These are phyloP conservation scores for Apeira syringaria DNA, from an alignment of 2,888 invertebrate genomes.

Conservation along the genomic window DNA sequence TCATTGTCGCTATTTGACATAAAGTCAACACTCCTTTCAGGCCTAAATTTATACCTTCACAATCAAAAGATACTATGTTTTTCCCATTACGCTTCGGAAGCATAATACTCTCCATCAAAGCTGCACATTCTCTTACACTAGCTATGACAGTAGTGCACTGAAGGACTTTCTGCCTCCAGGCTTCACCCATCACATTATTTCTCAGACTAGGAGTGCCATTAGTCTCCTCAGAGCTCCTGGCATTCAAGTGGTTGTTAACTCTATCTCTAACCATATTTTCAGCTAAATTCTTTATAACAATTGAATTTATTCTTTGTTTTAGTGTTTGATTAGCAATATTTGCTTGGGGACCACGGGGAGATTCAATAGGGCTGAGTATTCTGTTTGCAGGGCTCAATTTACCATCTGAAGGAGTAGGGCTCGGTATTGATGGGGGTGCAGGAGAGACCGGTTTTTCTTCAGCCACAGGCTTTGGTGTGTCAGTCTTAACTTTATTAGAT, in stretches of 20 bases:
- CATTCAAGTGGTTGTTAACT: constrained; percentile 75
- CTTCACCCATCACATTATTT: constrained; percentile 85
- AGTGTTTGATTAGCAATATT: constrained; percentile 89
- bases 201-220: constrained; percentile 70
- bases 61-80: constrained; percentile 92
- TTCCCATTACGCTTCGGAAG: constrained; percentile 79
- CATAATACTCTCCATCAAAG: constrained; percentile 89
- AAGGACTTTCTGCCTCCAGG: constrained; percentile 91
- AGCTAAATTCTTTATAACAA: constrained; percentile 94
- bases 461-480: constrained; percentile 73
- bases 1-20: constrained; percentile 92
- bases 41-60: constrained; percentile 96
- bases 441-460: constrained; percentile 67
- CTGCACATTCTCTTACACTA: constrained; percentile 89
- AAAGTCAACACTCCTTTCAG: constrained; percentile 94
- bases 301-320: constrained; percentile 94
- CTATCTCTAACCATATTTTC: constrained; percentile 88
- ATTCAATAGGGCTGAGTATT: constrained; percentile 80
- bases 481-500: constrained; percentile 72
- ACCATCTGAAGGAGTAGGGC: constrained; percentile 77
- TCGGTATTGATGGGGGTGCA: constrained; percentile 60
- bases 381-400: constrained; percentile 70
- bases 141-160: constrained; percentile 93
- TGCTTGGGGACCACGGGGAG: constrained; percentile 73
- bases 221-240: constrained; percentile 66